Evolutionary conservation across 2,797 vertebrate species (phyloP).

Genomic region (Neosilurus mollespiculum): DNA sequence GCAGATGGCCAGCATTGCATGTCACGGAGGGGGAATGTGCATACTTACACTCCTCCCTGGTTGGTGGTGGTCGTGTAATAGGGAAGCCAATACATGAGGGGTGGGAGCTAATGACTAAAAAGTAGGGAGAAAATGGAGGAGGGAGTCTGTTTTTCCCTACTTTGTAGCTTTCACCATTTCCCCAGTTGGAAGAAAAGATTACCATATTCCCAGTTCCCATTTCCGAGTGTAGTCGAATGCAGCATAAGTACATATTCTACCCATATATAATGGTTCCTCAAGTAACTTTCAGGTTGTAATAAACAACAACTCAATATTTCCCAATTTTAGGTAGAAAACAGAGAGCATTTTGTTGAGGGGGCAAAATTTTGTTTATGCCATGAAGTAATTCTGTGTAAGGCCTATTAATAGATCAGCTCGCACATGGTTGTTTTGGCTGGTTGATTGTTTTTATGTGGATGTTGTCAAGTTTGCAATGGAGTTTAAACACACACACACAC

Average conservation of each 20-base stretch:
- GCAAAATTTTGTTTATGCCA: neutral
- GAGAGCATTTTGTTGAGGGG: too few species aligned
- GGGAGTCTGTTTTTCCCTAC: too few species aligned
- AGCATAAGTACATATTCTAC: neutral
- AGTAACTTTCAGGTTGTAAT: neutral
- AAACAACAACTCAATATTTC: neutral
- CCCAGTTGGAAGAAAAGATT: neutral
- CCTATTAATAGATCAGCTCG: neutral
- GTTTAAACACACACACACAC: neutral
- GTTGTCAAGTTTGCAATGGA: neutral
- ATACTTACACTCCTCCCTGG: too few species aligned
- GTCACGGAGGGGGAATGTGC: too few species aligned
- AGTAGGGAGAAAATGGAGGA: too few species aligned
- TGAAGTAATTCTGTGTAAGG: neutral
- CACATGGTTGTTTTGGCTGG: neutral
- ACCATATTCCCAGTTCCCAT: neutral
- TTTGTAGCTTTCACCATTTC: neutral
- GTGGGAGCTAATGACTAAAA: too few species aligned
- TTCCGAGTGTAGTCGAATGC: neutral
- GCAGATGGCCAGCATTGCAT: too few species aligned
- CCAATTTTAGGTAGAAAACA: neutral
- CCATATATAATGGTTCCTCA: too few species aligned
- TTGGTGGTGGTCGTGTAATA: too few species aligned
- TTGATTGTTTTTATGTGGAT: neutral
- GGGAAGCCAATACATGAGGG: too few species aligned